Evolutionary conservation across 2,888 invertebrate genomes (phyloP).

Genomic region (Folsomia candida): DNA sequence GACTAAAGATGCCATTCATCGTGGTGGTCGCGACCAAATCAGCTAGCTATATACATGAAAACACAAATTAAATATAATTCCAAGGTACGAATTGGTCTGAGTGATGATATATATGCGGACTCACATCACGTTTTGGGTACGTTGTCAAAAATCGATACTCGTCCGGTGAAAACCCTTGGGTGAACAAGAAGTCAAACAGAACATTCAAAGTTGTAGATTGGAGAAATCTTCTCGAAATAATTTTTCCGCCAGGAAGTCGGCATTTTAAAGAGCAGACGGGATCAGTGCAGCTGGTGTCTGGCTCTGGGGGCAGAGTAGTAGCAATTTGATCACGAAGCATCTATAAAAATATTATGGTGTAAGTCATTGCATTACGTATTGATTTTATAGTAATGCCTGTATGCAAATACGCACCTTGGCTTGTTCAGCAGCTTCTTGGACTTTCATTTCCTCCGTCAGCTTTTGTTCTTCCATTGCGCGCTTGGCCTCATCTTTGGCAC

Average conservation of each 20-base stretch:
- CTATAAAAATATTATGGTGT: constrained; percentile 13
- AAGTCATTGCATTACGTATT: background rate
- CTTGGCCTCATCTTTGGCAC: constrained; percentile 83
- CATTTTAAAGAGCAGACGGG: constrained; percentile 47
- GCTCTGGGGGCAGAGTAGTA: constrained; percentile 45
- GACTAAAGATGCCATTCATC: constrained; percentile 47
- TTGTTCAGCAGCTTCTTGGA: constrained; percentile 68
- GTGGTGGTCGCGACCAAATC: constrained; percentile 36
- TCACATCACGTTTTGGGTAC: constrained; percentile 51
- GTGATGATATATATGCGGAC: constrained; percentile 6
- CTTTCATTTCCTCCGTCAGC: constrained; percentile 53
- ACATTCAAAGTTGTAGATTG: constrained; percentile 41
- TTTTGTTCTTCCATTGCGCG: constrained; percentile 70
- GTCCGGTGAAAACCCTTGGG: constrained; percentile 48
- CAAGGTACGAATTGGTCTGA: background rate
- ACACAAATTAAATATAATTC: background rate
- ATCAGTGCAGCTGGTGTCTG: constrained; percentile 38
- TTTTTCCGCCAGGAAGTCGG: constrained; percentile 48
- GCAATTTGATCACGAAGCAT: constrained; percentile 40
- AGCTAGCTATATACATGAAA: constrained; percentile 39
- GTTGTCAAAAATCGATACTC: constrained; percentile 47
- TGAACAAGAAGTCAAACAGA: constrained; percentile 49
- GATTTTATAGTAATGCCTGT: constrained; percentile 5
- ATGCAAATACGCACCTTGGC: constrained; percentile 59
- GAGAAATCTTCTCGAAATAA: constrained; percentile 47